Evolutionary conservation across 2,113 vertebrate species (phyloP).

Genomic region (Rhizomys pruinosus): DNA sequence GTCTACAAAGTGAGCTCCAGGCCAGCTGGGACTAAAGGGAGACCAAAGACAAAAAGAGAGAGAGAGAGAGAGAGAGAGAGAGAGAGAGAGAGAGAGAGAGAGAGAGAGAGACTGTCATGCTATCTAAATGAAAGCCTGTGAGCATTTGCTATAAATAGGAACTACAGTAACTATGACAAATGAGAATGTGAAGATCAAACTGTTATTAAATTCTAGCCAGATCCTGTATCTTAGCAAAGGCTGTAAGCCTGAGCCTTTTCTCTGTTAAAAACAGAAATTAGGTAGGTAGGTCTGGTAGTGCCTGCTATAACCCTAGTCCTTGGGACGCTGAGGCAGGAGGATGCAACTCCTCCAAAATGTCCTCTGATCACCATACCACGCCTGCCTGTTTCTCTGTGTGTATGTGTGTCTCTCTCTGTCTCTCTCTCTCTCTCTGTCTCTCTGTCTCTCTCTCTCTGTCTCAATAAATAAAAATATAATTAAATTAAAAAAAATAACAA

Average conservation of each 20-base stretch:
- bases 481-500: no score
- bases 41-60: no score
- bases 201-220: background rate
- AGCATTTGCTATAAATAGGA: constrained; percentile 1
- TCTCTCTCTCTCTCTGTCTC: no score
- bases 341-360: background rate
- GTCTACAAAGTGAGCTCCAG: no score
- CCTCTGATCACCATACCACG: background rate
- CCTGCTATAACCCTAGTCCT: no score
- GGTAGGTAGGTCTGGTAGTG: background rate
- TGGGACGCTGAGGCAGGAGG: background rate
- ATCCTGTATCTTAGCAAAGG: background rate
- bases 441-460: no score
- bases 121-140: background rate
- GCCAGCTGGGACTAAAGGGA: no score
- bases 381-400: no score
- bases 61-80: no score
- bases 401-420: no score
- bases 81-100: no score
- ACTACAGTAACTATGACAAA: background rate
- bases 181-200: background rate
- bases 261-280: background rate
- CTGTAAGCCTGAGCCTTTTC: background rate
- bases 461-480: no score
- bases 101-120: background rate